phyloP scores from a whole-genome alignment of 2,113 vertebrate genomes.

The Macrotis lagotis region DNA sequence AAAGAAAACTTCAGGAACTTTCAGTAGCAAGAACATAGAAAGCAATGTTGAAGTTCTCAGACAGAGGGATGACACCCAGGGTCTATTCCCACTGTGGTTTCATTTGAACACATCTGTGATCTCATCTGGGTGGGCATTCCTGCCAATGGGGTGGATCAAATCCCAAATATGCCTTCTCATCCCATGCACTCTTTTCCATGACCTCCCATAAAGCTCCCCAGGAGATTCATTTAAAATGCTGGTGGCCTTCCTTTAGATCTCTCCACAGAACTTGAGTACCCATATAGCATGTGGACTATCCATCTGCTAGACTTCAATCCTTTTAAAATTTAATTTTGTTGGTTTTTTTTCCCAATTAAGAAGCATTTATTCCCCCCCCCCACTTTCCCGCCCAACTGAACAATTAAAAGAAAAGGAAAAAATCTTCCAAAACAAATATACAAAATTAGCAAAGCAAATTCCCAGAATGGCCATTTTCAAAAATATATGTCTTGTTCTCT shows the following conservation, averaged over 20 bases:
- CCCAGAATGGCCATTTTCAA: neutral
- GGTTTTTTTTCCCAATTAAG: neutral
- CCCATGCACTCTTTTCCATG: neutral
- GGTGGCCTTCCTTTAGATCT: neutral
- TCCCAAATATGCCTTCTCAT: neutral
- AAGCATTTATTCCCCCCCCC: neutral
- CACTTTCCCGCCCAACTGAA: neutral
- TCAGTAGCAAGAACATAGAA: neutral
- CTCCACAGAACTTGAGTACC: neutral
- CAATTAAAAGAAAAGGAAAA: neutral
- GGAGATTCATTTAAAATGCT: neutral
- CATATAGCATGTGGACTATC: neutral
- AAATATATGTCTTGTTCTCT: neutral
- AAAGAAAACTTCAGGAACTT: neutral
- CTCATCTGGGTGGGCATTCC: neutral
- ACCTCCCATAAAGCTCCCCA: neutral
- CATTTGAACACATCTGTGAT: neutral
- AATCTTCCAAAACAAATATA: neutral
- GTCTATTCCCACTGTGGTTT: neutral
- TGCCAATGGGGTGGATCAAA: neutral
- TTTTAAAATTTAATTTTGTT: neutral
- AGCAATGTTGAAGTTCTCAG: neutral
- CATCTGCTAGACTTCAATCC: neutral
- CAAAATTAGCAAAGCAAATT: neutral
- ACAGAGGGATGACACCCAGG: neutral